These are phyloP conservation scores for Macropus fuliginosus DNA, from an alignment of 2,797 vertebrate genomes.

Conservation along the genomic window DNA sequence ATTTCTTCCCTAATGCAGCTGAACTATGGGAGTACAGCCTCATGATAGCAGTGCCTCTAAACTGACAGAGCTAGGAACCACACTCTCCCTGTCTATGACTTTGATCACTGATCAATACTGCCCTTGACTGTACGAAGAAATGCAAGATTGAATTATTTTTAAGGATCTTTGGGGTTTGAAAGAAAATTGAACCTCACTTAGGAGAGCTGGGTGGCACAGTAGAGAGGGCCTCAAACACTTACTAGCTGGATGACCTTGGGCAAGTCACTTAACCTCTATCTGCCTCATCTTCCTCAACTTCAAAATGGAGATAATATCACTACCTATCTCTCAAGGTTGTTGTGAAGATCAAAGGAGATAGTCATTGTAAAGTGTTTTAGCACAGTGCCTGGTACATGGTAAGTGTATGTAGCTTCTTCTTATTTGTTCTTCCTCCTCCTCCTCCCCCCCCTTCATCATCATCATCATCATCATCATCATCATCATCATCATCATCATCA, in stretches of 20 bases:
- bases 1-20: not conserved
- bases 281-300: not conserved
- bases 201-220: not conserved
- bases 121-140: not conserved
- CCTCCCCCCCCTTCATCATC: rapidly evolving
- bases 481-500: too few relatives aligned
- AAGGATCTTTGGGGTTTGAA: not conserved
- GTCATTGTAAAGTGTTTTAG: not conserved
- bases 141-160: not conserved
- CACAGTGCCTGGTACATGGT: not conserved
- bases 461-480: not conserved
- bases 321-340: not conserved
- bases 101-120: not conserved
- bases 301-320: not conserved
- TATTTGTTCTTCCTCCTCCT: too few relatives aligned
- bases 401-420: not conserved
- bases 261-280: not conserved
- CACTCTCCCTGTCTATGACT: not conserved
- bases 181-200: not conserved
- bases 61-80: not conserved
- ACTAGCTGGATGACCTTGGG: not conserved
- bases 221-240: not conserved
- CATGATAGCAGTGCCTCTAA: not conserved
- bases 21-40: not conserved
- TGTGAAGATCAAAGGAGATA: not conserved